phyloP scores from a whole-genome alignment of 1,140 invertebrate species.

The Chionoecetes opilio region DNA sequence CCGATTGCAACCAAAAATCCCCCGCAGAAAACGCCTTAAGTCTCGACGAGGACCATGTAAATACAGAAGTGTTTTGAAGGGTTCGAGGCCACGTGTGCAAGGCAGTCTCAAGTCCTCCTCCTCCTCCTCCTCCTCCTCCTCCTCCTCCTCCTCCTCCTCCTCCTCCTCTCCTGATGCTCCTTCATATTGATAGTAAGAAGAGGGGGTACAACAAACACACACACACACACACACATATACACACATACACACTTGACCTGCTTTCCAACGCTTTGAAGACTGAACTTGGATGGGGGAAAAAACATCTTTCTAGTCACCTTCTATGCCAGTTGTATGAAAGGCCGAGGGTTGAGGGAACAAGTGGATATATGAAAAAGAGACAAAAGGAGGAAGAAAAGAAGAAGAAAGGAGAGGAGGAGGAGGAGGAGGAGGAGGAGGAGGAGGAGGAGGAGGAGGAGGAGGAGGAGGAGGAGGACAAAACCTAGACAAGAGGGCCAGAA shows the following conservation, averaged over 20 bases:
- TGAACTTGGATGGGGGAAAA: not conserved
- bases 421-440: constrained; percentile 2
- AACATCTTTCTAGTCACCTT: not conserved
- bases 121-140: too few relatives aligned
- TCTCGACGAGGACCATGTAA: too few relatives aligned
- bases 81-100: too few relatives aligned
- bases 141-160: not conserved
- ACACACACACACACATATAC: not conserved
- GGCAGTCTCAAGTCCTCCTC: too few relatives aligned
- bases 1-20: too few relatives aligned
- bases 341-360: not conserved
- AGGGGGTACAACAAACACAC: not conserved
- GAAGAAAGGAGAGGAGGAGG: not conserved
- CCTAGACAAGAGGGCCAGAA: not conserved
- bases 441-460: not conserved
- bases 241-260: not conserved
- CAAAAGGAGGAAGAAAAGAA: not conserved
- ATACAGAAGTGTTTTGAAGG: too few relatives aligned
- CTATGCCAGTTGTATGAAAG: not conserved
- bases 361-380: not conserved
- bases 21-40: too few relatives aligned
- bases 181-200: not conserved
- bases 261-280: not conserved
- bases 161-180: not conserved
- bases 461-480: not conserved